phyloP scores from a whole-genome alignment of 1,140 invertebrate species.

The Notospermus geniculatus region DNA sequence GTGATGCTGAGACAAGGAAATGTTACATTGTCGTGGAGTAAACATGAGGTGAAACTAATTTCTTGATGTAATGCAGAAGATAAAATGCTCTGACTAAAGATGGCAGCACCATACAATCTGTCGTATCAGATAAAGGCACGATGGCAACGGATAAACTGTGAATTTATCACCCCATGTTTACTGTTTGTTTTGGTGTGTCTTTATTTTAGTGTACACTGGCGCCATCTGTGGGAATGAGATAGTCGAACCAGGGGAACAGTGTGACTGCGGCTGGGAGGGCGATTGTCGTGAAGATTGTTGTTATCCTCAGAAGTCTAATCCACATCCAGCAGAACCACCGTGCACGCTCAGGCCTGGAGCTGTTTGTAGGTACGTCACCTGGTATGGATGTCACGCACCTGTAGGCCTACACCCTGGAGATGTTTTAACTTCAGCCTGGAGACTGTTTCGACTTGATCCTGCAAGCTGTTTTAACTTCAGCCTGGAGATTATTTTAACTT shows the following conservation, averaged over 20 bases:
- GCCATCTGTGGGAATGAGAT: slow-evolving; percentile 99
- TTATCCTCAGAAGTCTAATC: slow-evolving; percentile 65
- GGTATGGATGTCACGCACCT: too few species aligned
- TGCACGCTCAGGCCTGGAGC: slow-evolving; percentile 18
- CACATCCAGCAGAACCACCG: slow-evolving; percentile 8
- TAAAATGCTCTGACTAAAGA: neutral
- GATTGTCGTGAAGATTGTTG: slow-evolving; percentile 78
- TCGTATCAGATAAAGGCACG: neutral
- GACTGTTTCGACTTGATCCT: too few species aligned
- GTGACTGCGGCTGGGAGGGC: slow-evolving; percentile 91
- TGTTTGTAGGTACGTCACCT: slow-evolving; percentile 20
- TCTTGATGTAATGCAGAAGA: neutral
- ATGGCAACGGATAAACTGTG: neutral
- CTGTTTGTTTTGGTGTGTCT: neutral
- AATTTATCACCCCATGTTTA: neutral
- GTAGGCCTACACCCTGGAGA: too few species aligned
- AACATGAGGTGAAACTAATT: neutral
- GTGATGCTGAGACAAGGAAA: neutral
- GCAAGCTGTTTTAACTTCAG: too few species aligned
- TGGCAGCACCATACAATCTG: too few species aligned
- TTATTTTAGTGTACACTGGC: slow-evolving; percentile 69
- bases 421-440: too few species aligned
- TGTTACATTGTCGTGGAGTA: neutral
- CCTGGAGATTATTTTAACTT: too few species aligned
- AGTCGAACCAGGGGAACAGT: slow-evolving; percentile 94